Percentiles rank a stretch among this genome's conserved stretches.
Evolutionary conservation across 2,888 invertebrate species (phyloP).

Genomic region (Dinocampus coccinellae): DNA sequence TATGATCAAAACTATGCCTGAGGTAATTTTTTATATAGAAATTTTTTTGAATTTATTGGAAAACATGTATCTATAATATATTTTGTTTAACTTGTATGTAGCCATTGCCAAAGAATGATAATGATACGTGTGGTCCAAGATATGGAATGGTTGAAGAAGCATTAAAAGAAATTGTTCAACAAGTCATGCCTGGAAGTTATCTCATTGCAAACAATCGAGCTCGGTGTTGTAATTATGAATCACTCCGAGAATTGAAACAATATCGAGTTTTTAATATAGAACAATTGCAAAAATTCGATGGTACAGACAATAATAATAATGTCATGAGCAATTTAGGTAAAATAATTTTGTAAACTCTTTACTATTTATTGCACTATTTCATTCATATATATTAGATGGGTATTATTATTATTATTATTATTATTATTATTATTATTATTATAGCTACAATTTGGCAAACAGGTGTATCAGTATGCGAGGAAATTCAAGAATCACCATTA

Average conservation of each 20-base stretch:
- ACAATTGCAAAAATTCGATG: slow-evolving; percentile 67
- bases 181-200: slow-evolving; percentile 66
- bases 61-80: neutral
- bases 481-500: slow-evolving; percentile 69
- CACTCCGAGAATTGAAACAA: slow-evolving; percentile 60
- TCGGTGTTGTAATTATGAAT: slow-evolving; percentile 64
- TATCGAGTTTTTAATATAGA: slow-evolving; percentile 68
- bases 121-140: slow-evolving; percentile 42
- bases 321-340: slow-evolving; percentile 68
- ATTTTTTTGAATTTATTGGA: neutral
- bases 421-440: slow-evolving; percentile 61
- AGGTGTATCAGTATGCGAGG: slow-evolving; percentile 74
- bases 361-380: slow-evolving; percentile 4
- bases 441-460: slow-evolving; percentile 77
- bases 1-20: slow-evolving; percentile 61
- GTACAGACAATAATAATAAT: slow-evolving; percentile 66
- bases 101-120: slow-evolving; percentile 11
- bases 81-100: too few species aligned
- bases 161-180: slow-evolving; percentile 61
- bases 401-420: slow-evolving; percentile 51
- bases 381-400: slow-evolving; percentile 60
- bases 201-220: slow-evolving; percentile 67
- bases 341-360: slow-evolving; percentile 9
- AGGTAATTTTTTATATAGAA: slow-evolving; percentile 46
- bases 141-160: slow-evolving; percentile 66